Evolutionary conservation across 2,113 vertebrate genomes (phyloP).

Genomic region (cat (Felis catus)): F.catus_Fca126_mat1.0 CM031414.1:38747001-38747500

Average conservation of each 20-base stretch:
- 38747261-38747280: not conserved
- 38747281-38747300: not conserved
- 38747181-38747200: not conserved
- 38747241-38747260: not conserved
- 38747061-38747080: not conserved
- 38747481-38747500: not conserved
- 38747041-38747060: not conserved
- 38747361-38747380: not conserved
- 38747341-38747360: not conserved
- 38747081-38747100: not conserved
- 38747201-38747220: not conserved
- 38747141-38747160: not conserved
- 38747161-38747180: not conserved
- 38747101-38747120: not conserved
- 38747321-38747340: not conserved
- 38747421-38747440: not conserved
- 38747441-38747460: not conserved
- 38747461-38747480: not conserved
- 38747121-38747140: not conserved
- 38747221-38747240: not conserved
- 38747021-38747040: not conserved
- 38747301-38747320: not conserved
- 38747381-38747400: not conserved
- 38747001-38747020: not conserved
- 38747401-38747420: not conserved